Conservation (phyloP, 2,113 vertebrate species). For the Ondatra zibethicus region DNA sequence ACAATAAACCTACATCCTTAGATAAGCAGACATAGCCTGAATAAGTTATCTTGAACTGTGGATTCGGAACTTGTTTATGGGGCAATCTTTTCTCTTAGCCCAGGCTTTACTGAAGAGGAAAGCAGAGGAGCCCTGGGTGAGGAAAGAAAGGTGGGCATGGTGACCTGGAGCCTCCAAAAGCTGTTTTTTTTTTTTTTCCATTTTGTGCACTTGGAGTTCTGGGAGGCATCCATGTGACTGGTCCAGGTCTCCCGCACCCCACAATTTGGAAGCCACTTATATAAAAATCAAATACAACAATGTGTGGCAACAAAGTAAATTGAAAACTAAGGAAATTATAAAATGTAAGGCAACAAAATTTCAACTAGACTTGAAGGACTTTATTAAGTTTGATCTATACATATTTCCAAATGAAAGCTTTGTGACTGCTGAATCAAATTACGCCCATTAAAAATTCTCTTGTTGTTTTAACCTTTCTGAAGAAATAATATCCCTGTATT, state of each 20-base stretch:
- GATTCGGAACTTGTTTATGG: background rate
- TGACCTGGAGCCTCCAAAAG: background rate
- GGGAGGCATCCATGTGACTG: background rate
- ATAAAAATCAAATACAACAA: background rate
- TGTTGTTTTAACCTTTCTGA: constrained; percentile 54
- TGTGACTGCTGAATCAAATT: constrained; percentile 45
- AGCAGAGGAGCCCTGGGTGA: background rate
- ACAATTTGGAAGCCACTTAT: background rate
- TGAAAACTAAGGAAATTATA: background rate
- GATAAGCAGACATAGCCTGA: background rate
- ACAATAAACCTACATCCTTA: background rate
- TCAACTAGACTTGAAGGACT: constrained; percentile 1
- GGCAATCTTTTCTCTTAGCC: background rate
- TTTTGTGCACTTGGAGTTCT: background rate
- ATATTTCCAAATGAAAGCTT: background rate
- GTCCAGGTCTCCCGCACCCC: background rate
- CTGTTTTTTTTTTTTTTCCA: background rate
- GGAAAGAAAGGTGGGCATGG: background rate
- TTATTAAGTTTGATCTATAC: background rate
- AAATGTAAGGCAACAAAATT: constrained; percentile 24
- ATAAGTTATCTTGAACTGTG: background rate
- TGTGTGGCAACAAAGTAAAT: background rate
- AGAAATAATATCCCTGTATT: constrained; percentile 30
- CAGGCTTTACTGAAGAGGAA: background rate
- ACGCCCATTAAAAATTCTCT: background rate